Conservation (phyloP, 2,113 vertebrate genomes). For the Indri indri region DNA sequence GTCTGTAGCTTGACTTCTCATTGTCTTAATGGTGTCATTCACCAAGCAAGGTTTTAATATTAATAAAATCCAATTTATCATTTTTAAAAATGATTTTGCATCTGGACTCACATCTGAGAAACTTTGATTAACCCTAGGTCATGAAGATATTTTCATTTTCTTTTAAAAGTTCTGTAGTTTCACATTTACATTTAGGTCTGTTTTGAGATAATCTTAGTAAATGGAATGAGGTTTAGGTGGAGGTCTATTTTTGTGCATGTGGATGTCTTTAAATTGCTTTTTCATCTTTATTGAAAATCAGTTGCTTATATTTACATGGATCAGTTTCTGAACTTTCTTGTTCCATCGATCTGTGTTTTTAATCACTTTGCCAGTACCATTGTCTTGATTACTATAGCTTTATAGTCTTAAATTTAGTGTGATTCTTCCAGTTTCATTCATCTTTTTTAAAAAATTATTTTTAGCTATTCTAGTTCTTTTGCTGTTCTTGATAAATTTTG, state of each 20-base stretch:
- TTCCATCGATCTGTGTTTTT: not conserved
- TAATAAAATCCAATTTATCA: not conserved
- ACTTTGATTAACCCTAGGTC: not conserved
- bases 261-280: slow-evolving; percentile 16
- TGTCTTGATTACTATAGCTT: not conserved
- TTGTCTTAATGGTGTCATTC: not conserved
- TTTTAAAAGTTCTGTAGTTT: slow-evolving; percentile 1
- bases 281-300: not conserved
- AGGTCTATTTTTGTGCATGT: not conserved
- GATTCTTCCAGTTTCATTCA: not conserved
- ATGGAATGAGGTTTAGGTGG: not conserved
- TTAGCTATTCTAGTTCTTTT: slow-evolving; percentile 9
- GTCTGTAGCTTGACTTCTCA: not conserved
- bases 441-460: not conserved
- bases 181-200: not conserved
- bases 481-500: not conserved
- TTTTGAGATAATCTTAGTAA: not conserved
- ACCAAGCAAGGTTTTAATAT: slow-evolving; percentile 43
- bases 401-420: slow-evolving; percentile 2
- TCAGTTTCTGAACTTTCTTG: not conserved
- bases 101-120: not conserved
- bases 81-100: not conserved
- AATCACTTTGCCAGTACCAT: not conserved
- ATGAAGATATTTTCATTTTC: slow-evolving; percentile 30
- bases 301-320: not conserved